These are phyloP conservation scores for Tangara arthus DNA, from an alignment of 2,797 vertebrate genomes.

Conservation along the genomic window DNA sequence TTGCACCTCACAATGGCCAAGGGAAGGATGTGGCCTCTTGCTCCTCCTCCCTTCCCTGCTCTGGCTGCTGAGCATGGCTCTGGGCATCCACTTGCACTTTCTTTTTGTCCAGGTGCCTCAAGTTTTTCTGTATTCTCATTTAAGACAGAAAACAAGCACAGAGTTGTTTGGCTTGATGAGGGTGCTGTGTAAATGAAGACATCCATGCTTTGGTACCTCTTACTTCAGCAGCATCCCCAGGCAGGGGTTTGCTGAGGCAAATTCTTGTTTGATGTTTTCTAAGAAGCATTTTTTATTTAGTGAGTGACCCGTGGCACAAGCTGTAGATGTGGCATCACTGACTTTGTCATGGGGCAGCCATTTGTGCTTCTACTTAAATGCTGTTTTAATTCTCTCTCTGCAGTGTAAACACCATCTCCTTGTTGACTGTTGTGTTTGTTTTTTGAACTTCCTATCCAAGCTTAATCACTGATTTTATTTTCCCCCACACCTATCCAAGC, in stretches of 20 bases:
- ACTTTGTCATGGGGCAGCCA: background rate
- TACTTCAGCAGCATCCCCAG: background rate
- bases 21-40: background rate
- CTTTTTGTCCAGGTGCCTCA: background rate
- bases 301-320: background rate
- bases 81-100: background rate
- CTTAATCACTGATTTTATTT: background rate
- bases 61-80: background rate
- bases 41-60: background rate
- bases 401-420: background rate
- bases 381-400: background rate
- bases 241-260: background rate
- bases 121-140: background rate
- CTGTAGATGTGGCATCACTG: background rate
- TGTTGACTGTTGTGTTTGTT: background rate
- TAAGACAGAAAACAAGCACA: background rate
- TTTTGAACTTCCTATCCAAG: background rate
- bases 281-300: background rate
- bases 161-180: background rate
- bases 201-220: background rate
- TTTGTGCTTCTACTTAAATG: background rate
- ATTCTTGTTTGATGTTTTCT: background rate
- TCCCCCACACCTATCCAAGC: background rate
- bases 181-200: background rate
- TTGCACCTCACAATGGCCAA: constrained; percentile 25